Conservation (phyloP, 2,797 vertebrate species). For the Neosilurus hyrtlii region DNA sequence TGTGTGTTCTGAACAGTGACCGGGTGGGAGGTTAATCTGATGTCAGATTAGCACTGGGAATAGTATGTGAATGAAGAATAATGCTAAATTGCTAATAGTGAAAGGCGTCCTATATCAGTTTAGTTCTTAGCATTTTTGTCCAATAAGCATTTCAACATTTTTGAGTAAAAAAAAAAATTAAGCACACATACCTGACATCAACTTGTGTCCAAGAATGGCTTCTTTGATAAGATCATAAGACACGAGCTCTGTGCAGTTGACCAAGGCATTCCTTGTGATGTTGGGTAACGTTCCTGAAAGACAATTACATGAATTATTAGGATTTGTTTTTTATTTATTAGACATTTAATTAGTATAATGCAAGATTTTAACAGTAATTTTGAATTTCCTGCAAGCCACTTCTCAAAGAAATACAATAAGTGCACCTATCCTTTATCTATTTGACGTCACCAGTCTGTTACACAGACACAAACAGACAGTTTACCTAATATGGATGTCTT, state of each 20-base stretch:
- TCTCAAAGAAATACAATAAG: neutral
- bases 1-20: neutral
- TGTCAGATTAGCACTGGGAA: neutral
- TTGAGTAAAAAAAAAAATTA: neutral
- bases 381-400: neutral
- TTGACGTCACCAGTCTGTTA: too few species aligned
- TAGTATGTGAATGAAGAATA: neutral
- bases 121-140: neutral
- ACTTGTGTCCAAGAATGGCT: conserved; percentile 75
- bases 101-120: neutral
- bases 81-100: neutral
- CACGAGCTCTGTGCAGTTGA: conserved; percentile 86
- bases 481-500: too few species aligned
- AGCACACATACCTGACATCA: conserved; percentile 76
- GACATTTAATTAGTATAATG: neutral
- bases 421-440: too few species aligned
- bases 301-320: neutral
- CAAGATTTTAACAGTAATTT: neutral
- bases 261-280: conserved; percentile 83
- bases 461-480: too few species aligned
- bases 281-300: conserved; percentile 81
- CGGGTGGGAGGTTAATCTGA: neutral
- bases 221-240: conserved; percentile 87
- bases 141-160: neutral
- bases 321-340: neutral